Evolutionary conservation across 2,888 invertebrate genomes (phyloP).

Genomic region (Heliconius erato): DNA sequence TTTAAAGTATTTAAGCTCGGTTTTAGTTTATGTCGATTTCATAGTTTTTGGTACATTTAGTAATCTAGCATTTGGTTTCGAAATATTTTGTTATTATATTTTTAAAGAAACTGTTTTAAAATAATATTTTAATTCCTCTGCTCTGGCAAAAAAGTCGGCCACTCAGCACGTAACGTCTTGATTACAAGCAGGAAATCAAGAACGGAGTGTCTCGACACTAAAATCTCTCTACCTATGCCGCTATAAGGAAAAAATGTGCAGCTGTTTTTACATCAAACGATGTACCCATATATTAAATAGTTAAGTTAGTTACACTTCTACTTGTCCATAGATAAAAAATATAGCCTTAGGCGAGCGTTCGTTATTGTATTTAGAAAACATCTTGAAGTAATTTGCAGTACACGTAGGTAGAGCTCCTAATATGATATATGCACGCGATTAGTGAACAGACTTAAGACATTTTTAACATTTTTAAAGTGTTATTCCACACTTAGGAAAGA

Average conservation of each 20-base stretch:
- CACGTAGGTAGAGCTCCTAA: constrained; percentile 47
- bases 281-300: not conserved
- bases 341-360: not conserved
- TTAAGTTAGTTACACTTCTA: not conserved
- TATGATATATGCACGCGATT: constrained; percentile 53
- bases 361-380: constrained; percentile 40
- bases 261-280: no score
- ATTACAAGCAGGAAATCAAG: no score
- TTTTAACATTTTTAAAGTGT: no score
- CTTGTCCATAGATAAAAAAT: constrained; percentile 7
- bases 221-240: no score
- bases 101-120: not conserved
- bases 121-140: no score
- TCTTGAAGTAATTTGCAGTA: constrained; percentile 47
- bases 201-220: no score
- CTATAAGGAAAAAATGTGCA: no score
- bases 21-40: not conserved
- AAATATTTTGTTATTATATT: not conserved
- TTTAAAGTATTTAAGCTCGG: not conserved
- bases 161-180: no score
- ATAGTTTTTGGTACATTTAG: not conserved
- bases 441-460: constrained; percentile 52
- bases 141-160: no score
- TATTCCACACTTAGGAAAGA: no score
- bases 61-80: not conserved